A percentile compares a stretch with the other conserved stretches of the same genome.
Evolutionary conservation across 2,113 vertebrate species (phyloP).

Genomic region (Scomber japonicus): DNA sequence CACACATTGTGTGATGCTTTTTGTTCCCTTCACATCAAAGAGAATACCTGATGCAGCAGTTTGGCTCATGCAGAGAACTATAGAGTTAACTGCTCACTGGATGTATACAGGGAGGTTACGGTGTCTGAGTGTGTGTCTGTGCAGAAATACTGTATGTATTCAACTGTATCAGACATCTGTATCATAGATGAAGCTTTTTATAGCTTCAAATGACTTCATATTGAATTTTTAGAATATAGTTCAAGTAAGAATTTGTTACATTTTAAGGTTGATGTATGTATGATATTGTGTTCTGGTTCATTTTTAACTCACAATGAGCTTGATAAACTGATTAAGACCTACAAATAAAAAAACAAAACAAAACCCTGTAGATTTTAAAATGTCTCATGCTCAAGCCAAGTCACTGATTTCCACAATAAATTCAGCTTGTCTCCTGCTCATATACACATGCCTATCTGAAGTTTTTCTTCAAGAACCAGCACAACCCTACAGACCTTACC

Average conservation of each 20-base stretch:
- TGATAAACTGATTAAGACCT: background rate
- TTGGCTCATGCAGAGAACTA: constrained; percentile 57
- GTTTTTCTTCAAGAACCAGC: background rate
- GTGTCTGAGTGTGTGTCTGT: constrained; percentile 36
- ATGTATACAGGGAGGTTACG: constrained; percentile 28
- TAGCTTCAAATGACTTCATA: too few species aligned
- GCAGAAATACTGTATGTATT: background rate
- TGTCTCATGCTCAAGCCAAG: background rate
- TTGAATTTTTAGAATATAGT: background rate
- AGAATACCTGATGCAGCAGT: constrained; percentile 76
- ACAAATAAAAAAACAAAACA: background rate
- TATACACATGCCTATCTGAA: background rate
- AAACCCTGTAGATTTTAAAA: too few species aligned
- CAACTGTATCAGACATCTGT: background rate
- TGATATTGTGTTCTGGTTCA: background rate
- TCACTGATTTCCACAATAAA: too few species aligned
- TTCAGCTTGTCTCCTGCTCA: background rate
- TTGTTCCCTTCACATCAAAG: constrained; percentile 68
- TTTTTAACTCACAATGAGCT: background rate
- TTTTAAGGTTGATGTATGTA: background rate
- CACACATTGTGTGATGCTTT: constrained; percentile 51
- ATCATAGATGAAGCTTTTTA: too few species aligned
- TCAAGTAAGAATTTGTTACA: background rate
- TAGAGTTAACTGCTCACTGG: constrained; percentile 48
- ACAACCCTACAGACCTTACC: background rate